Evolutionary conservation across 2,113 vertebrate genomes (phyloP).

Genomic region (Neotoma lepida): DNA sequence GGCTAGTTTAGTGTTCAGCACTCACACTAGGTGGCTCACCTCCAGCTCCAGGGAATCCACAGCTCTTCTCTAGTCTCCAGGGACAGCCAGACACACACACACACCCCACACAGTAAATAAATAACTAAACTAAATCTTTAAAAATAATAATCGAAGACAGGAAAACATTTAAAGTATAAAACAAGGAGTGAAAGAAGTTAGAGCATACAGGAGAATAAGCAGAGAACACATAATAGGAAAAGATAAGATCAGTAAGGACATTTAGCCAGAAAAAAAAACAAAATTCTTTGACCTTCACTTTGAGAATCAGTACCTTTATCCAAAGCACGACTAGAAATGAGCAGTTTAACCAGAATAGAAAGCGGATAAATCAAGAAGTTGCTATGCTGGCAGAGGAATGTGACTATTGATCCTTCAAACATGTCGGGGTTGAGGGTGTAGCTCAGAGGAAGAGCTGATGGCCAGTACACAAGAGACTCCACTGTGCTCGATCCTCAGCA

Average conservation of each 20-base stretch:
- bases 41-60: neutral
- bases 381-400: neutral
- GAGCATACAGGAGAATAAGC: neutral
- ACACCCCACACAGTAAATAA: neutral
- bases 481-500: neutral
- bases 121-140: neutral
- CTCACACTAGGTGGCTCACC: neutral
- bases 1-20: neutral
- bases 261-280: neutral
- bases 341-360: neutral
- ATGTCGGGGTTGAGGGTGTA: neutral
- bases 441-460: neutral
- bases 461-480: neutral
- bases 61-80: neutral
- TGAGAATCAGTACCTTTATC: neutral
- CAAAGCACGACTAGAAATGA: neutral
- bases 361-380: neutral
- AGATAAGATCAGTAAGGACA: neutral
- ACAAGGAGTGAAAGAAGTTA: neutral
- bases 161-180: constrained; percentile 26
- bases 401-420: neutral
- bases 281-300: neutral
- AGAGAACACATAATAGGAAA: neutral
- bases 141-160: neutral
- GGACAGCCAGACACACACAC: neutral